Percentiles rank a stretch among this genome's conserved stretches.
These are phyloP conservation scores for Scaptomyza hsui DNA, from an alignment of 1,140 invertebrate genomes.

Conservation along the genomic window DNA sequence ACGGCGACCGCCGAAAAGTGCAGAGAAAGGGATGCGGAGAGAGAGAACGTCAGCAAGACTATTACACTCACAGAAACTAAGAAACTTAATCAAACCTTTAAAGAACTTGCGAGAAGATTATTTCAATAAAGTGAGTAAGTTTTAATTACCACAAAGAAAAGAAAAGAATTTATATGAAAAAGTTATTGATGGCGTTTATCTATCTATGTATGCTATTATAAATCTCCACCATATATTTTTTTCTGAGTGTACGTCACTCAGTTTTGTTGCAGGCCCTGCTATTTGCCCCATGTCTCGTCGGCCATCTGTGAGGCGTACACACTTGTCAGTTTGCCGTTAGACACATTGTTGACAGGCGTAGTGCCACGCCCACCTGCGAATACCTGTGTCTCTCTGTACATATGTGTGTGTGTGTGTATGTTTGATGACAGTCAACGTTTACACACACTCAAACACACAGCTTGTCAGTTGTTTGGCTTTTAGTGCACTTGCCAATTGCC, in stretches of 20 bases:
- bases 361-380: conserved; percentile 54
- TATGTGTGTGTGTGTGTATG: background rate
- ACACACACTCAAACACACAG: background rate
- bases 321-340: conserved; percentile 75
- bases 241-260: conserved; percentile 16
- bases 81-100: too few species aligned
- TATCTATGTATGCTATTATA: too few species aligned
- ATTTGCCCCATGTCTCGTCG: conserved; percentile 22
- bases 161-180: too few species aligned
- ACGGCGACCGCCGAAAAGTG: conserved; percentile 60
- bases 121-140: too few species aligned
- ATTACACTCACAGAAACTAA: background rate
- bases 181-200: too few species aligned
- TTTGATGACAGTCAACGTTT: conserved; percentile 5
- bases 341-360: conserved; percentile 74
- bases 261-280: conserved; percentile 17
- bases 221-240: too few species aligned
- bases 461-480: conserved; percentile 67
- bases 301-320: conserved; percentile 77
- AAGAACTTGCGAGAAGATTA: too few species aligned
- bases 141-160: too few species aligned
- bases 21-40: conserved; percentile 9
- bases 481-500: conserved; percentile 74
- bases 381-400: conserved; percentile 10
- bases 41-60: background rate